phyloP scores from a whole-genome alignment of 1,140 invertebrate genomes.

The Polypedilum pembai region DNA sequence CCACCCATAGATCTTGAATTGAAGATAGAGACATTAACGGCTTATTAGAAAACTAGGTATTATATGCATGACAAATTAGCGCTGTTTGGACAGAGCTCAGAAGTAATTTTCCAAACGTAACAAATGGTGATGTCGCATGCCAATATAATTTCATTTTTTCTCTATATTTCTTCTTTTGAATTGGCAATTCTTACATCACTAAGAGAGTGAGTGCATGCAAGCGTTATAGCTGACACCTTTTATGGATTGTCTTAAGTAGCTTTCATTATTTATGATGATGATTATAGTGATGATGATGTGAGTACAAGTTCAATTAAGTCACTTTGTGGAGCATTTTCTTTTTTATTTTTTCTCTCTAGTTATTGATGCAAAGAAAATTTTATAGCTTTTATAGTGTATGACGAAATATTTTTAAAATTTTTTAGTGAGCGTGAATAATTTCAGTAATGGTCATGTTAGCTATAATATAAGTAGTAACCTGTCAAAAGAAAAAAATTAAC shows the following conservation, averaged over 20 bases:
- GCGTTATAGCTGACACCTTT: conserved; percentile 3
- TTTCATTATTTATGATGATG: neutral
- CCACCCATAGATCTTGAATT: neutral
- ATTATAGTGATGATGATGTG: neutral
- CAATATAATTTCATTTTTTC: neutral
- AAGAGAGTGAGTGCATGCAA: neutral
- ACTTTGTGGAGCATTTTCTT: too few species aligned
- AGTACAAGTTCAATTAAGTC: too few species aligned
- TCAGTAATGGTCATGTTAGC: too few species aligned
- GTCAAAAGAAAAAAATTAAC: too few species aligned
- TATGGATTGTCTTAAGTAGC: neutral
- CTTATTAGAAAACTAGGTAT: neutral
- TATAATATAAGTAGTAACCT: too few species aligned
- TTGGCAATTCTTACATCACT: neutral
- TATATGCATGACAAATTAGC: neutral
- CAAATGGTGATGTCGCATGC: neutral
- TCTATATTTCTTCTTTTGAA: neutral
- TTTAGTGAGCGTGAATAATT: too few species aligned
- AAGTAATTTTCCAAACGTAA: neutral
- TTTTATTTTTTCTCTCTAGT: too few species aligned
- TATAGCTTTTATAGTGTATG: too few species aligned
- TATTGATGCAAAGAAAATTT: too few species aligned
- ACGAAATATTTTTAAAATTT: too few species aligned
- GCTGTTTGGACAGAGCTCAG: neutral
- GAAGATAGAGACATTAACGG: neutral